Base-by-base conservation (phyloP, 2,797 vertebrate species). In the Rhadinocentrus ornatus region DNA sequence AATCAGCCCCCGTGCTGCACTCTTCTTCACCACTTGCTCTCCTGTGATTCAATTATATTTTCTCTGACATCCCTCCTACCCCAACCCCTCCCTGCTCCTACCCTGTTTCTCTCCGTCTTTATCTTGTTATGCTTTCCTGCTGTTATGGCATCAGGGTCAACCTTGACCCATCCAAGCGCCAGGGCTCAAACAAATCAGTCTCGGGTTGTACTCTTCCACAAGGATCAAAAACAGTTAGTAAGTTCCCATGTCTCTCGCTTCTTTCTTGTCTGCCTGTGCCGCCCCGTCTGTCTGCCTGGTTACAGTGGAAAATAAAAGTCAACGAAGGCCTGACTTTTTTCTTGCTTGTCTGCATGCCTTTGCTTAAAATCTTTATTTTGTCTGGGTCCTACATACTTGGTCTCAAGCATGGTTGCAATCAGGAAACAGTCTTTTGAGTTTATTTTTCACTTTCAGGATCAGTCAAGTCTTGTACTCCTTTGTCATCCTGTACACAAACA, bases 181-280 rank as follows among this genome's bases (percentile, higher is more conserved):
- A 97, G 95, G 96, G 96, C 93, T 97, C 96, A 95, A 97, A 97
- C 93, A 95, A 97, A 94, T 97, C 96, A 83, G 96, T 98, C 81
- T 97, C 96, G 89, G 96, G 96, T 91, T 94, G 96, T 88, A 95
- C 96, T 93, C 94, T 97, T 91, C 95, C 96, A 88, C 96, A 97
- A 95, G 96, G 96, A 96, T 95, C 96, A 94, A 98, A 97, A 94
- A 97, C 94, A 93, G 94, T 97, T 97, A 96, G 96, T 98, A 97
- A 98, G 97, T 97, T 92, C 84, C 91, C 89, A 82, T 90, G 89
- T 87, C 83, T 92, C 85, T 86, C 34, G 82, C 89, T 92, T 88
- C 81, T 85, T 77, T 81, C 78, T 88, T 16, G 75, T 83, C 84
- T 80, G 78, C 75, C 78, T 75, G 71, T 62, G 69, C 71, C 46